Percentiles rank a stretch among this genome's conserved stretches.
Evolutionary conservation across 64 coral and sea anemone species (phyloP).

Genomic region (Montipora foliosa): DNA sequence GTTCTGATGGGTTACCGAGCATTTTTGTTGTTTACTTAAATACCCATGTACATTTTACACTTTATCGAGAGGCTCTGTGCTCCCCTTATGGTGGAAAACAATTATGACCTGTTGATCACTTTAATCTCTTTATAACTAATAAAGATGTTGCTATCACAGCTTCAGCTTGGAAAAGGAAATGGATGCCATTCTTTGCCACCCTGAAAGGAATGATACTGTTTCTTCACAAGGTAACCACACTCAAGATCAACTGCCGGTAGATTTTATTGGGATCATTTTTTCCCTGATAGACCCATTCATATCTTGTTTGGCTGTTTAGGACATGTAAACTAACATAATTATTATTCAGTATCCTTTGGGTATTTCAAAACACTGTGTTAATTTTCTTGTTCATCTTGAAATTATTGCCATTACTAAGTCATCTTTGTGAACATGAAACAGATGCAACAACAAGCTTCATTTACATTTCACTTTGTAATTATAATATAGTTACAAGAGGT

Average conservation of each 20-base stretch:
- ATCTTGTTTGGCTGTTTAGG: background rate
- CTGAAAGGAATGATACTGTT: constrained; percentile 86
- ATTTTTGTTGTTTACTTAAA: too few relatives aligned
- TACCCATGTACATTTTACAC: too few relatives aligned
- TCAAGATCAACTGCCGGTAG: background rate
- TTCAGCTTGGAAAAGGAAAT: constrained; percentile 95
- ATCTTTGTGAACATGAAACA: background rate
- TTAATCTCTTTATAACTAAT: background rate
- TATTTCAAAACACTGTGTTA: too few relatives aligned
- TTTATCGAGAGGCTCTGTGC: too few relatives aligned
- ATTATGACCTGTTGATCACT: too few relatives aligned
- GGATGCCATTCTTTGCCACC: constrained; percentile 84
- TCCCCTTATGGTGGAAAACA: too few relatives aligned
- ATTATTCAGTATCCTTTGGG: too few relatives aligned
- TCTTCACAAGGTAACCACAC: constrained; percentile 81
- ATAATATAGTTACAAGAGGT: too few relatives aligned
- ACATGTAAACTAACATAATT: too few relatives aligned
- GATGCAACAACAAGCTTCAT: background rate
- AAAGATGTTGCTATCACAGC: constrained; percentile 42
- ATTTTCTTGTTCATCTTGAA: too few relatives aligned
- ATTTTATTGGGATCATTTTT: background rate
- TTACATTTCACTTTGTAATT: too few relatives aligned
- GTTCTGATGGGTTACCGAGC: too few relatives aligned
- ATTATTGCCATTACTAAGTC: background rate
- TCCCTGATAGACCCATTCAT: background rate